Evolutionary conservation across 2,797 vertebrate species (phyloP).

Genomic region (Pterois miles): DNA sequence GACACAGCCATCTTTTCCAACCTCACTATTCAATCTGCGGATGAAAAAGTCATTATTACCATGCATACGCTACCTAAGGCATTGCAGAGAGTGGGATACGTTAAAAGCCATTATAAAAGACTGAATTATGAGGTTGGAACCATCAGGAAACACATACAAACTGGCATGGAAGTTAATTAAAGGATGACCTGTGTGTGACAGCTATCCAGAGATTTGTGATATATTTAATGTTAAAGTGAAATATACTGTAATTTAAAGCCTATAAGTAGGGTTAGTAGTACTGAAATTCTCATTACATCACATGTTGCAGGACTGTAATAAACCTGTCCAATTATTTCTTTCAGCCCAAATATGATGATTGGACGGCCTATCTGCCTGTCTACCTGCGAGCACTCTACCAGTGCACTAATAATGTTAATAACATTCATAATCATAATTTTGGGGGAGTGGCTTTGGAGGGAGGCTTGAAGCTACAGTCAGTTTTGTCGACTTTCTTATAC

Average conservation of each 20-base stretch:
- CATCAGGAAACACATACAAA: conserved; percentile 7
- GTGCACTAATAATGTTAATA: too few relatives aligned
- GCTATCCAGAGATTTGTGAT: not conserved
- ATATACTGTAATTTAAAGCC: not conserved
- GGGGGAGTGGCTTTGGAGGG: too few relatives aligned
- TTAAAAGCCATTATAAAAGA: conserved; percentile 36
- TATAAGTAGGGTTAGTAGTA: too few relatives aligned
- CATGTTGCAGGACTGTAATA: too few relatives aligned
- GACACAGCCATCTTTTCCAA: conserved; percentile 70
- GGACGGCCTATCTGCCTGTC: too few relatives aligned
- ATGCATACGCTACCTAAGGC: conserved; percentile 23
- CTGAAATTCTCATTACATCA: too few relatives aligned
- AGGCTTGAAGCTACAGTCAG: too few relatives aligned
- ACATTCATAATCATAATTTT: too few relatives aligned
- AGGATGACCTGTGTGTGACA: conserved; percentile 9
- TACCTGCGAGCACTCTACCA: too few relatives aligned
- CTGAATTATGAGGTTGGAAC: conserved; percentile 6
- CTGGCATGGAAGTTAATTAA: conserved; percentile 31
- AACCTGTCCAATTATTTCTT: too few relatives aligned
- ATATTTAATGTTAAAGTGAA: conserved; percentile 25
- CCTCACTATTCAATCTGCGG: conserved; percentile 57
- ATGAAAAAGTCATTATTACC: conserved; percentile 62
- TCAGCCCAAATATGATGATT: too few relatives aligned
- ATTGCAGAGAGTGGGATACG: conserved; percentile 7
- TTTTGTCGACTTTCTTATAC: too few relatives aligned